Base-by-base conservation (phyloP, 1,140 invertebrate species). In the Micrasema minimum region DNA sequence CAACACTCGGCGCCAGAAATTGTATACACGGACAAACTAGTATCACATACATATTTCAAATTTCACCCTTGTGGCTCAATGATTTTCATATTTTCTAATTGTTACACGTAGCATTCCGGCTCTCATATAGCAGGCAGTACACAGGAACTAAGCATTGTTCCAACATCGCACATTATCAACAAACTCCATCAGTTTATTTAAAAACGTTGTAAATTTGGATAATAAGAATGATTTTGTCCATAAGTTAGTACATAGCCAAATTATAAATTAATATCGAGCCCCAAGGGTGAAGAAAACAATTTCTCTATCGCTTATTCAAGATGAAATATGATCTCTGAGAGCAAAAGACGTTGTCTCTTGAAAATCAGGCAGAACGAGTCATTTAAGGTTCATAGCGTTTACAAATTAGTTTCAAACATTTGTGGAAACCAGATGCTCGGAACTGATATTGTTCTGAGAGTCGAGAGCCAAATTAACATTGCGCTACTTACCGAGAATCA, bases 1-100 rank as follows among this genome's bases (percentile, higher is more conserved):
- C 41, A 46, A 46, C 59, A 64, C 16, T n/a, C n/a, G 26, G 59
- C 59, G 59, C 14, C 59, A 18, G 26, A 23, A 20, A 64, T 64
- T 64, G 59, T 64, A 45, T 64, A n/a, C 43, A 64, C 59, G 45
- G 45, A 64, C 59, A 64, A 64, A 64, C 59, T 64, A 64, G 45
- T 64, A 64, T 64, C 59, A 64, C 59, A 64, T 64, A 64, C 59
- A 64, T 43, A 41, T 61, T 41, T 61, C 35, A 43, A 55, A 43
- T 18, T 61, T 64, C 41, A 64, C 43, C 43, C 43, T 31, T 23
- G 59, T 31, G 7, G 26, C 26, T 12, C 59, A 14, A 46, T 64
- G 43, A 0, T 46, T n/a, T 64, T 14, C 12, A 38, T 64, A 26
- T 14, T 46, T n/a, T 64, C 59, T 64, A 64, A 38, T 22, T 26